These are phyloP conservation scores for Asobara japonica DNA, from an alignment of 1,140 invertebrate genomes.

Conservation along the genomic window DNA sequence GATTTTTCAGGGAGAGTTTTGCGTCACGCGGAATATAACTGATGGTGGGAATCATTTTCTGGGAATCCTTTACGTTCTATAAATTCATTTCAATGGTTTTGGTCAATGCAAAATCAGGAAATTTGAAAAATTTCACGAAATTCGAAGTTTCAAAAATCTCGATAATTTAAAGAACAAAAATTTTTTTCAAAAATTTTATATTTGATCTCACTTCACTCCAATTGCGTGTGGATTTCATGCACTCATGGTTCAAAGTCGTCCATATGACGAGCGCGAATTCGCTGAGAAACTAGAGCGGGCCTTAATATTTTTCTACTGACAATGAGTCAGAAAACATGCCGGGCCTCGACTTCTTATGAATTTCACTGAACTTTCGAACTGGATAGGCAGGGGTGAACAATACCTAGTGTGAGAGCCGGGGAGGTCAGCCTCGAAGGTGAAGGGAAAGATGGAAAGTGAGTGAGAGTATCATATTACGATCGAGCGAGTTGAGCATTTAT, in stretches of 20 bases:
- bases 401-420: background rate
- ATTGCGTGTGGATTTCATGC: background rate
- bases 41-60: no score
- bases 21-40: no score
- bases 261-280: background rate
- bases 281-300: background rate
- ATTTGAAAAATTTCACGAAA: no score
- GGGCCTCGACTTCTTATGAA: background rate
- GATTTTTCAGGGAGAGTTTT: no score
- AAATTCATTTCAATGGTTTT: no score
- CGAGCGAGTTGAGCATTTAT: background rate
- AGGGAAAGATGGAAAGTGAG: slow-evolving; percentile 12
- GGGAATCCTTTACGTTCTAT: no score
- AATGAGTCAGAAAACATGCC: background rate
- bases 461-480: background rate
- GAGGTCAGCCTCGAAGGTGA: slow-evolving; percentile 5
- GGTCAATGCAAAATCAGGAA: no score
- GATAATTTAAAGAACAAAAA: no score
- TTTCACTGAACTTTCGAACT: slow-evolving; percentile 18
- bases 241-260: background rate
- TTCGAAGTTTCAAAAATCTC: no score
- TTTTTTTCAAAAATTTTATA: no score
- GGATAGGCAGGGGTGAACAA: slow-evolving; percentile 6
- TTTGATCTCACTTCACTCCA: background rate
- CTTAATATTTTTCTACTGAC: background rate